These are phyloP conservation scores for Macroglossus sobrinus DNA, from an alignment of 2,113 vertebrate species.

Conservation along the genomic window DNA sequence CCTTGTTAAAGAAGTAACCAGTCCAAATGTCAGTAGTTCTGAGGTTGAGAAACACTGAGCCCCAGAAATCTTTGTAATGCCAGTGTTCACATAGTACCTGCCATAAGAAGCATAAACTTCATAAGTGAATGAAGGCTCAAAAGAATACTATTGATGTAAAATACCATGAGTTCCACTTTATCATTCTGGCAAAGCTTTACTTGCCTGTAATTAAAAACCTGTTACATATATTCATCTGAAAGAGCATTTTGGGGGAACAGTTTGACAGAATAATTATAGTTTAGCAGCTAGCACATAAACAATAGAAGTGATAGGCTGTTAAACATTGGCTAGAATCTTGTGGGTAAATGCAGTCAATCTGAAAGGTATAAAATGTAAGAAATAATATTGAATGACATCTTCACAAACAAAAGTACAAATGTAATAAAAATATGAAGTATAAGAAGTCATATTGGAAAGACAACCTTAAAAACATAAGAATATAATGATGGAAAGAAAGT, in stretches of 20 bases:
- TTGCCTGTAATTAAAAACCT: constrained; percentile 6
- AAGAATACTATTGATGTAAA: not conserved
- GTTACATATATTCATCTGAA: not conserved
- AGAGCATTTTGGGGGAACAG: not conserved
- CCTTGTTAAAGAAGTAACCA: not conserved
- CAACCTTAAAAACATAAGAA: not conserved
- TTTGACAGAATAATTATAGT: not conserved
- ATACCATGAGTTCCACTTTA: not conserved
- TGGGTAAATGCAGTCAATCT: not conserved
- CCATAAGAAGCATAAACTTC: not conserved
- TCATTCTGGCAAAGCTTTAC: not conserved
- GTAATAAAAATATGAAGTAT: not conserved
- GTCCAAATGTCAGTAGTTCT: not conserved
- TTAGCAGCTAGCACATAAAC: not conserved
- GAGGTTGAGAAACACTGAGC: not conserved
- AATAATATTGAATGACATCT: not conserved
- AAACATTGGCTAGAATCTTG: not conserved
- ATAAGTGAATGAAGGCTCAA: not conserved
- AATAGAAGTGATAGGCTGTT: not conserved
- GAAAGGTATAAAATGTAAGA: not conserved
- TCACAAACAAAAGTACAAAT: not conserved
- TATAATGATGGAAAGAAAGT: not conserved
- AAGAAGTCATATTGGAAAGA: not conserved
- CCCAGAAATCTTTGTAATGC: not conserved
- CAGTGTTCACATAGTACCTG: not conserved